phyloP scores from a whole-genome alignment of 1,140 invertebrate genomes.

The Macrobrachium rosenbergii region DNA sequence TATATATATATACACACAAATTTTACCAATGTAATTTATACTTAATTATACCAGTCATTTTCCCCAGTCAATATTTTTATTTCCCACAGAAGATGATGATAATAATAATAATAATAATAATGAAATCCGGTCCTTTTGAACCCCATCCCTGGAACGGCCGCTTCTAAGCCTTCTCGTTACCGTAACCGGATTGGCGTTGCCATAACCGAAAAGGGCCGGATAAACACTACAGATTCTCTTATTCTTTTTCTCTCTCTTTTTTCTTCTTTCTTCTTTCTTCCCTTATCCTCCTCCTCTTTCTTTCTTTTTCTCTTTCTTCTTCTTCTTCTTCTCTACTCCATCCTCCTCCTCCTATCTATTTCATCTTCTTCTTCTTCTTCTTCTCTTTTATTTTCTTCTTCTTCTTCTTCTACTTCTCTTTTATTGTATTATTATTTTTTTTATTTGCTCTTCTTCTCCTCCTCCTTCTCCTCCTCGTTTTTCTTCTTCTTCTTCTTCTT shows the following conservation, averaged over 20 bases:
- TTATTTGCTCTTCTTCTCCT: not conserved
- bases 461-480: not conserved
- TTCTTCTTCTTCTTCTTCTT: not conserved
- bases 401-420: not conserved
- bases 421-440: not conserved
- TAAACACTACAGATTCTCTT: not conserved
- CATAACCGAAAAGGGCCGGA: too few relatives aligned
- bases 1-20: too few relatives aligned
- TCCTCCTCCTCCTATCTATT: not conserved
- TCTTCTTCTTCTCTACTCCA: not conserved
- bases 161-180: too few relatives aligned
- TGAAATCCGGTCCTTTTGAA: too few relatives aligned
- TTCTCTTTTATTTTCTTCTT: not conserved
- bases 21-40: too few relatives aligned
- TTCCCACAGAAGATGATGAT: too few relatives aligned
- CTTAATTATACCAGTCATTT: too few relatives aligned
- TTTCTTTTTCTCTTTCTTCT: not conserved
- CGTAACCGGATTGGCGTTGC: too few relatives aligned
- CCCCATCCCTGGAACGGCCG: too few relatives aligned
- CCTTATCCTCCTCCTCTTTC: not conserved
- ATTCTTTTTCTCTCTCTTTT: not conserved
- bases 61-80: too few relatives aligned
- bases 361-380: not conserved
- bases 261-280: not conserved
- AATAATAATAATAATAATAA: too few relatives aligned